phyloP scores from a whole-genome alignment of 2,113 vertebrate species.

The Octodon degus region DNA sequence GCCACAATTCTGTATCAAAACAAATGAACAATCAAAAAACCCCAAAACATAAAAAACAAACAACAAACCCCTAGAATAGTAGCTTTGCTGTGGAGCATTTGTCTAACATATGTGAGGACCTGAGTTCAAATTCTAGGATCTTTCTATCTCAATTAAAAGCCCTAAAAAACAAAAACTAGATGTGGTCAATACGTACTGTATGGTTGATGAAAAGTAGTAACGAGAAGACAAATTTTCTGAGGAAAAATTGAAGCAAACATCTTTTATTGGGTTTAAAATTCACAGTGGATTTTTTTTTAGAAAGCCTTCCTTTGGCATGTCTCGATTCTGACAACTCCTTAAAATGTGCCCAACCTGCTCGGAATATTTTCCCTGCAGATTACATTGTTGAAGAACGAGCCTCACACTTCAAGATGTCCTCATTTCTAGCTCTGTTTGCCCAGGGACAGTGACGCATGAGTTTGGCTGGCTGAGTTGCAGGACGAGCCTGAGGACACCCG shows the following conservation, averaged over 20 bases:
- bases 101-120: background rate
- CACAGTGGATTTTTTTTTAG: background rate
- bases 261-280: background rate
- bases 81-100: background rate
- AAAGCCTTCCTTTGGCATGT: background rate
- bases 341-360: background rate
- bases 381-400: background rate
- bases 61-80: background rate
- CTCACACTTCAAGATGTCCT: background rate
- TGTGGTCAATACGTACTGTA: background rate
- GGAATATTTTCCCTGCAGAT: background rate
- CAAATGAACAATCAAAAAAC: background rate
- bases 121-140: background rate
- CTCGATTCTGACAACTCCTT: background rate
- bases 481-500: background rate
- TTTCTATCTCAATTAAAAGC: background rate
- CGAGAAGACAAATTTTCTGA: background rate
- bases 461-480: background rate
- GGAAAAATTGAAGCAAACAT: background rate
- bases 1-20: background rate
- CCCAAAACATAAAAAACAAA: background rate
- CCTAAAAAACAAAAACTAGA: background rate
- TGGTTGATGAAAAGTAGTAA: background rate
- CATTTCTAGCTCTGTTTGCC: background rate
- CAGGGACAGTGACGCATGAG: background rate